Evolutionary conservation across 2,113 vertebrate genomes (phyloP).

Genomic region (Siniperca chuatsi): DNA sequence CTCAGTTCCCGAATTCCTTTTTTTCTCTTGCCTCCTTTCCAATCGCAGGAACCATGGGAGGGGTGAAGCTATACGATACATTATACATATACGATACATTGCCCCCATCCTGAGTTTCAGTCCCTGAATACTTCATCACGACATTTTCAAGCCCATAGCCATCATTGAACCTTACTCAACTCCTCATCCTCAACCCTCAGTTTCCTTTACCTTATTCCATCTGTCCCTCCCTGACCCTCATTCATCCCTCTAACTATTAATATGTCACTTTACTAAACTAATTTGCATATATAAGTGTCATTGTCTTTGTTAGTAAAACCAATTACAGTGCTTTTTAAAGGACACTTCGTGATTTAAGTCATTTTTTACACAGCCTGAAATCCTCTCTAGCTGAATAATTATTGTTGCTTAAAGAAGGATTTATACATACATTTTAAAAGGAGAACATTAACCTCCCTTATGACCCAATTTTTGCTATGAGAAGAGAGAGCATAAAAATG

Average conservation of each 20-base stretch:
- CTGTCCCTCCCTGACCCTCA: not conserved
- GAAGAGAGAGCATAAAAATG: not conserved
- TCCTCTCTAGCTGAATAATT: not conserved
- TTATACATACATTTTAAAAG: not conserved
- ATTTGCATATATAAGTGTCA: not conserved
- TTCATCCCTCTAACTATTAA: not conserved
- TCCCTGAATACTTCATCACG: not conserved
- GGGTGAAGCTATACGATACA: no score
- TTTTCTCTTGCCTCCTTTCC: not conserved
- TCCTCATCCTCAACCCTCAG: not conserved
- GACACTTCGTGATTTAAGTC: not conserved
- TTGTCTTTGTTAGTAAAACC: not conserved
- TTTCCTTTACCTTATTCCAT: not conserved
- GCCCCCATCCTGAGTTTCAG: not conserved
- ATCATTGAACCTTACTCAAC: not conserved
- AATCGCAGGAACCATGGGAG: no score
- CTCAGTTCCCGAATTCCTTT: not conserved
- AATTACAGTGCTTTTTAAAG: not conserved
- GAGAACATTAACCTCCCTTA: no score
- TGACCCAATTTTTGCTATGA: no score
- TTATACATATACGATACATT: no score
- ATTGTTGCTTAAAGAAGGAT: slow-evolving; percentile 14
- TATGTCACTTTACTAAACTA: not conserved
- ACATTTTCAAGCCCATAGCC: not conserved
- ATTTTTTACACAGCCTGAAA: not conserved